Conservation (phyloP, 2,888 invertebrate species). For the Phalera bucephala region DNA sequence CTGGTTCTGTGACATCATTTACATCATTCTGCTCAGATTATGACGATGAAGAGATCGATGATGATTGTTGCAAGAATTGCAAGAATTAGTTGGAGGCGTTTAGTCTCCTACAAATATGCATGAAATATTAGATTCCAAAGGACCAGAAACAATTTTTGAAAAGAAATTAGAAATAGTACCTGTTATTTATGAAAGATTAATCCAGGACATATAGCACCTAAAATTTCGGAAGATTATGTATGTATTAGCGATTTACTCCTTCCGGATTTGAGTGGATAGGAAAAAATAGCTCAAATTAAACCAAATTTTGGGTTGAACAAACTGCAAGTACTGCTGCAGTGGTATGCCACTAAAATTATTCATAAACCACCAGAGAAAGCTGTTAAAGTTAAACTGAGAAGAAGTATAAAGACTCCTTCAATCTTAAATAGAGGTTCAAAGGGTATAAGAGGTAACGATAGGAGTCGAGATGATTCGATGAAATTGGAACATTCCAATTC, state of each 20-base stretch:
- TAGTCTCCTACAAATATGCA: conserved; percentile 66
- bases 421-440: conserved; percentile 57
- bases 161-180: conserved; percentile 74
- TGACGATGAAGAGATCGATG: conserved; percentile 53
- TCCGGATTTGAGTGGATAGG: conserved; percentile 58
- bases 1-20: conserved; percentile 61
- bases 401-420: conserved; percentile 51
- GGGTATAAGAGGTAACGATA: conserved; percentile 42
- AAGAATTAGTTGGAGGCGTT: conserved; percentile 73
- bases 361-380: conserved; percentile 69
- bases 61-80: conserved; percentile 57
- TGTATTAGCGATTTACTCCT: conserved; percentile 66
- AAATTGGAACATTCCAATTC: conserved; percentile 81
- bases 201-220: conserved; percentile 44
- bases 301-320: conserved; percentile 71
- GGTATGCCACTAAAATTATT: conserved; percentile 74
- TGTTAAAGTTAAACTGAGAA: conserved; percentile 64
- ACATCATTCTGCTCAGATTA: conserved; percentile 69
- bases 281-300: conserved; percentile 72
- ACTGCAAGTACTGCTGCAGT: conserved; percentile 61
- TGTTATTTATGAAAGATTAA: conserved; percentile 72
- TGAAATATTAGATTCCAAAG: conserved; percentile 66
- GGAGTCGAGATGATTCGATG: conserved; percentile 44
- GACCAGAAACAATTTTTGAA: conserved; percentile 64
- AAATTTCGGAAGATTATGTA: conserved; percentile 63